Evolutionary conservation across 2,888 invertebrate genomes (phyloP).

Genomic region (Drosophila eohydei): DNA sequence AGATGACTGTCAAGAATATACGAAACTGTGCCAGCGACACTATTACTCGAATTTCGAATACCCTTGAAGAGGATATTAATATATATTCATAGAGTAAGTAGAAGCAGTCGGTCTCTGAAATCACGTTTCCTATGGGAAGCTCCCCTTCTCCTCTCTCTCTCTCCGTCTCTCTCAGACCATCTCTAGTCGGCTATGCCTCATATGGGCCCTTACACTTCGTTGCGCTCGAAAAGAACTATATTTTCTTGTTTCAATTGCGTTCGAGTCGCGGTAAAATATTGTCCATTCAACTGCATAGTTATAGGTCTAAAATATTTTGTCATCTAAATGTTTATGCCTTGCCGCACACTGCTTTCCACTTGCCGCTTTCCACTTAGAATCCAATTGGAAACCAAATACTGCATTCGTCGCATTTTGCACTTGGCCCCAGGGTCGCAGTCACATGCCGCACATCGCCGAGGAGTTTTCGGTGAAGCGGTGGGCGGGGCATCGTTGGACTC

Average conservation of each 20-base stretch:
- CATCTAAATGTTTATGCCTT: conserved; percentile 36
- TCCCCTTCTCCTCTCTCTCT: not conserved
- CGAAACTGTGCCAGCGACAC: not conserved
- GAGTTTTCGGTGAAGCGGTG: not conserved
- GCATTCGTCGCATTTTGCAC: conserved; percentile 47
- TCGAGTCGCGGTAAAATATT: not conserved
- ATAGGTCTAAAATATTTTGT: conserved; percentile 28
- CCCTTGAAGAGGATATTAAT: not conserved
- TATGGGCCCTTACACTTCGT: not conserved
- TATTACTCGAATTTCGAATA: not conserved
- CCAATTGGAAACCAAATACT: conserved; percentile 36
- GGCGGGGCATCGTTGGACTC: not conserved
- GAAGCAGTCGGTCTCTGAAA: not conserved
- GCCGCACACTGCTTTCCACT: conserved; percentile 33
- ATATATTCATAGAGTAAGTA: no score
- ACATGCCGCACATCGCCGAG: conserved; percentile 12
- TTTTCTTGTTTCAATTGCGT: not conserved
- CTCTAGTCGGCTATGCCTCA: not conserved
- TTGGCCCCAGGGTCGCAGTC: conserved; percentile 49
- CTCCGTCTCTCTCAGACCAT: not conserved
- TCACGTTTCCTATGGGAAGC: not conserved
- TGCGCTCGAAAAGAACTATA: not conserved
- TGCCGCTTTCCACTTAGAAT: conserved; percentile 15
- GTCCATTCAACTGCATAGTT: conserved; percentile 3
- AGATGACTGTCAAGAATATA: not conserved